Conservation (phyloP, 92 coral and sea anemone genomes). For the Epizoanthus stellaris region DNA sequence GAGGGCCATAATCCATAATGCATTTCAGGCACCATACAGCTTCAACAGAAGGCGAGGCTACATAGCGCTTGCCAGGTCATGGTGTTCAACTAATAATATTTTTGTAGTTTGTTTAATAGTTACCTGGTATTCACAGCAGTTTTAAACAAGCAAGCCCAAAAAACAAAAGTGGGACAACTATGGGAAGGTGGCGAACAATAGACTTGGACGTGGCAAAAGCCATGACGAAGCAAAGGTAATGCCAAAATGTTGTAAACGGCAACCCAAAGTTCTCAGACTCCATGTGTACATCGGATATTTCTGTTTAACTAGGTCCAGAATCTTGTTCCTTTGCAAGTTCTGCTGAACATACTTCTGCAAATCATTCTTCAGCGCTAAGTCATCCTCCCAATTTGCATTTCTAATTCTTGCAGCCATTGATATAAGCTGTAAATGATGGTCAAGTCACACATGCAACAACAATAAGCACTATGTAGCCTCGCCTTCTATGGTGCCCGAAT, state of each 20-base stretch:
- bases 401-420: no score
- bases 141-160: no score
- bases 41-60: background rate
- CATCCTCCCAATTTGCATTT: background rate
- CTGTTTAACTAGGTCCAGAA: background rate
- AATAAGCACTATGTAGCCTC: background rate
- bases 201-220: no score
- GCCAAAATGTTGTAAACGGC: constrained; percentile 1
- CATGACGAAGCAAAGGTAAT: background rate
- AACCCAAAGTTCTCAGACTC: constrained; percentile 10
- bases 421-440: background rate
- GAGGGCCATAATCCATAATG: background rate
- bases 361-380: background rate
- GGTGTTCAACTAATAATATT: no score
- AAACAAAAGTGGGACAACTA: no score
- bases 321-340: background rate
- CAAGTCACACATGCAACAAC: no score
- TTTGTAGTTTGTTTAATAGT: no score
- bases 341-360: constrained; percentile 17
- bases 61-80: background rate
- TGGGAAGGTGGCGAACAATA: no score
- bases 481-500: background rate
- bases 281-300: constrained; percentile 15
- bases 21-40: background rate
- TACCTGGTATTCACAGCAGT: no score